phyloP scores from a whole-genome alignment of 35 echinoderm and acorn worm species.

The Patiria miniata region DNA sequence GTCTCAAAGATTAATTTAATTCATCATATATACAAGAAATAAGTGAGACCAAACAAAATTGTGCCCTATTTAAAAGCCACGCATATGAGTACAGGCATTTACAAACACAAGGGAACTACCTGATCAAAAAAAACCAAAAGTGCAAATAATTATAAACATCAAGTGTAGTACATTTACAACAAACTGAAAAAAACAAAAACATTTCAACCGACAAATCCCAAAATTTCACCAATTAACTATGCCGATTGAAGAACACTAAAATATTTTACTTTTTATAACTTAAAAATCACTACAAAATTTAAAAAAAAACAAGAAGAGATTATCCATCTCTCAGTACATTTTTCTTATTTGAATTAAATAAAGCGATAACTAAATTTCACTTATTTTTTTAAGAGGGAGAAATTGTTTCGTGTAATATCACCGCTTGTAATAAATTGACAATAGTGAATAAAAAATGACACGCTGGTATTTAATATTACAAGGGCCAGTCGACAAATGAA shows the following conservation, averaged over 20 bases:
- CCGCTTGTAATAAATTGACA: background rate
- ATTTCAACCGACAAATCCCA: too few species aligned
- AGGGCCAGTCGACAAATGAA: too few species aligned
- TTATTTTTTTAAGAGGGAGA: background rate
- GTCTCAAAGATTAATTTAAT: slow-evolving; percentile 29
- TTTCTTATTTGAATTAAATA: background rate
- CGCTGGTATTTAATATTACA: background rate
- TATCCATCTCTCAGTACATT: too few species aligned
- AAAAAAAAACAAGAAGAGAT: too few species aligned
- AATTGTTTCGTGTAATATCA: background rate
- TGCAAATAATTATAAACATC: slow-evolving; percentile 15
- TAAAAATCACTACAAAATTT: background rate
- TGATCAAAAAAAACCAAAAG: background rate
- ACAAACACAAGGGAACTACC: slow-evolving; percentile 8
- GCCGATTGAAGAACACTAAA: too few species aligned
- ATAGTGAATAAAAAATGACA: background rate
- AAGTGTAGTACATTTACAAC: slow-evolving; percentile 17
- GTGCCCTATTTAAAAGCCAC: background rate
- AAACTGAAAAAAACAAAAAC: too few species aligned
- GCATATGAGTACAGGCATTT: slow-evolving; percentile 5
- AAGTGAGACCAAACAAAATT: background rate
- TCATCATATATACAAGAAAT: slow-evolving; percentile 29
- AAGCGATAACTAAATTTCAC: background rate
- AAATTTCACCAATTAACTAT: too few species aligned
- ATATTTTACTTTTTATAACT: background rate